These are phyloP conservation scores for Nemotelus pantherinus DNA, from an alignment of 2,888 invertebrate species.

Conservation along the genomic window DNA sequence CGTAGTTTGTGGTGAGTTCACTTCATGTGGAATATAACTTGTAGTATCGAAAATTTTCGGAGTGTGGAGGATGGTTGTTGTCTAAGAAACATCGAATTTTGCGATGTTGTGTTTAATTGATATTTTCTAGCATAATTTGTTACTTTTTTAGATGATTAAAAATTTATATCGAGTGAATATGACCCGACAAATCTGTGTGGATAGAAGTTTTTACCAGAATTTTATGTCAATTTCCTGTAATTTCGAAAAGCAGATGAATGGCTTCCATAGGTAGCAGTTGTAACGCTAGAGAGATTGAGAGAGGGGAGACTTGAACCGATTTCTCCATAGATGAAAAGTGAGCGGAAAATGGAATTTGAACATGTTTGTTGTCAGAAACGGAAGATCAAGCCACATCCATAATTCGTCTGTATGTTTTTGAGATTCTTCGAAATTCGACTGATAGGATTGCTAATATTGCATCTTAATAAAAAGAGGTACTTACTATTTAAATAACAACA, in stretches of 20 bases:
- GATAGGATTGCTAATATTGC: no score
- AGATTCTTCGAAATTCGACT: no score
- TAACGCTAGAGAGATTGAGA: not conserved
- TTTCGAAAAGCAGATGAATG: not conserved
- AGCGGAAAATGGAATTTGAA: no score
- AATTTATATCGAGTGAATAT: no score
- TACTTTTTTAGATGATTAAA: not conserved
- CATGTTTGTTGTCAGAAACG: no score
- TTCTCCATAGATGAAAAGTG: not conserved
- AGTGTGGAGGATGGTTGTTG: not conserved
- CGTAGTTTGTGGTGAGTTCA: constrained; percentile 9
- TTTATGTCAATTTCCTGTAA: not conserved
- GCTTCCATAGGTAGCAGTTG: not conserved
- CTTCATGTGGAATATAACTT: not conserved
- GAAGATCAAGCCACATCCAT: no score
- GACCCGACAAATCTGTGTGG: no score
- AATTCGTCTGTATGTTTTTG: no score
- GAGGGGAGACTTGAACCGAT: not conserved
- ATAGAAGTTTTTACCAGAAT: not conserved
- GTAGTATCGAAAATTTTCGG: not conserved
- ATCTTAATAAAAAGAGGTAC: no score
- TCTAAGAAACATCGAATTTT: not conserved
- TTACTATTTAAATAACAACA: no score
- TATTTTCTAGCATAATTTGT: not conserved
- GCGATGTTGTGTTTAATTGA: not conserved